These are phyloP conservation scores for Protodeltote pygarga DNA, from an alignment of 2,888 invertebrate species.

Conservation along the genomic window DNA sequence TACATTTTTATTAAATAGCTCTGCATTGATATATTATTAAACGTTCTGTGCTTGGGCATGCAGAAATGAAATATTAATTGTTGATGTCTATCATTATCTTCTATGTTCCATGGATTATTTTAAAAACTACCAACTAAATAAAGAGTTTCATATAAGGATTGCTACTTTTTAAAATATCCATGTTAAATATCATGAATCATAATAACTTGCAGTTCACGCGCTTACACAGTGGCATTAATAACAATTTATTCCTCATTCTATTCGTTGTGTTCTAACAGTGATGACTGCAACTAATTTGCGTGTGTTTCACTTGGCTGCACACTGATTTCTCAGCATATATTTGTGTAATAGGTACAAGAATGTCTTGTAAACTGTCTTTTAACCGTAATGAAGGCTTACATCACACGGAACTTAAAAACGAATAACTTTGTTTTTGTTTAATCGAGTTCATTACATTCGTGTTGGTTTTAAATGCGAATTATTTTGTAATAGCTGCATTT, in stretches of 20 bases:
- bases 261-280: slow-evolving; percentile 40
- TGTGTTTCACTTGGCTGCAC: slow-evolving; percentile 62
- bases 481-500: slow-evolving; percentile 9
- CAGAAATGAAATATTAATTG: slow-evolving; percentile 81
- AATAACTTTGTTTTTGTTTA: slow-evolving; percentile 20
- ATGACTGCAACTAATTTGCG: slow-evolving; percentile 57
- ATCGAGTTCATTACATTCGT: slow-evolving; percentile 2
- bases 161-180: slow-evolving; percentile 63
- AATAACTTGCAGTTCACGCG: slow-evolving; percentile 75
- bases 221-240: slow-evolving; percentile 80
- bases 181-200: slow-evolving; percentile 72
- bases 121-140: slow-evolving; percentile 39
- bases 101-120: slow-evolving; percentile 63
- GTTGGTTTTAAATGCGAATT: slow-evolving; percentile 9
- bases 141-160: neutral
- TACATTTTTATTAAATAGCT: slow-evolving; percentile 63
- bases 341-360: slow-evolving; percentile 38
- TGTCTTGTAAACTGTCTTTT: slow-evolving; percentile 34
- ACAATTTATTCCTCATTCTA: slow-evolving; percentile 65
- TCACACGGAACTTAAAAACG: slow-evolving; percentile 14
- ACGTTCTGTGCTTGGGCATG: slow-evolving; percentile 85
- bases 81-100: slow-evolving; percentile 62
- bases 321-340: slow-evolving; percentile 53
- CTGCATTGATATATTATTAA: slow-evolving; percentile 73
- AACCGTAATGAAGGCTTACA: slow-evolving; percentile 26